These are phyloP conservation scores for Chalcis sispes DNA, from an alignment of 2,888 invertebrate genomes.

Conservation along the genomic window DNA sequence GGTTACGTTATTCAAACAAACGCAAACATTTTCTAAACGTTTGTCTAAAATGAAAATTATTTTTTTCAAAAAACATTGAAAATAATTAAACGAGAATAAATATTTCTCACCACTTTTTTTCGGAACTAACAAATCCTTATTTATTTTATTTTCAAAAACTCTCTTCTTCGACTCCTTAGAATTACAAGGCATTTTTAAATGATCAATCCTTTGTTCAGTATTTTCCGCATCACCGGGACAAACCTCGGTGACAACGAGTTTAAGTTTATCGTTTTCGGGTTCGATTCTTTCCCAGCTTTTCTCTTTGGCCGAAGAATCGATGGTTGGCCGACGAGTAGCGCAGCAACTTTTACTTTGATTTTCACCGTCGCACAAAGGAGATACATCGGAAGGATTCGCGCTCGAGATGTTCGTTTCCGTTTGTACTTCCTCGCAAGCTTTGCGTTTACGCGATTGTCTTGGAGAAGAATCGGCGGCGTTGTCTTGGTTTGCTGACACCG, in stretches of 20 bases:
- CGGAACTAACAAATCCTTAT: too few species aligned
- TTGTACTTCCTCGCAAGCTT: neutral
- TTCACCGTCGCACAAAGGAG: too few species aligned
- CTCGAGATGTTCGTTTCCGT: neutral
- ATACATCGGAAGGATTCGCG: conserved; percentile 17
- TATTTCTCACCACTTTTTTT: too few species aligned
- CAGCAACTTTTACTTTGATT: too few species aligned
- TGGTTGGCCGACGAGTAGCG: neutral
- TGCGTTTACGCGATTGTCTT: conserved; percentile 45
- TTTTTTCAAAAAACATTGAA: too few species aligned
- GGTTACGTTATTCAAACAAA: conserved; percentile 21
- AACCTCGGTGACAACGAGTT: conserved; percentile 27
- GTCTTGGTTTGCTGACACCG: too few species aligned
- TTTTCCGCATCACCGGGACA: conserved; percentile 4
- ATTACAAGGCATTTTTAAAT: conserved; percentile 61
- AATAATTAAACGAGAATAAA: too few species aligned
- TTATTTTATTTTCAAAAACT: conserved; percentile 8
- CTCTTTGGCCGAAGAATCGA: neutral
- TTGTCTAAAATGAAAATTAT: conserved; percentile 9
- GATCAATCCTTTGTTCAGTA: conserved; percentile 32
- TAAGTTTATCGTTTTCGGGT: conserved; percentile 21
- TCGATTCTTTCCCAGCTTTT: neutral
- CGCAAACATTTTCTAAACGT: conserved; percentile 26
- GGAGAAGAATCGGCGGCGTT: too few species aligned
- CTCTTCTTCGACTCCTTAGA: conserved; percentile 41